Evolutionary conservation across 2,113 vertebrate genomes (phyloP).

Genomic region (Gavia stellata): DNA sequence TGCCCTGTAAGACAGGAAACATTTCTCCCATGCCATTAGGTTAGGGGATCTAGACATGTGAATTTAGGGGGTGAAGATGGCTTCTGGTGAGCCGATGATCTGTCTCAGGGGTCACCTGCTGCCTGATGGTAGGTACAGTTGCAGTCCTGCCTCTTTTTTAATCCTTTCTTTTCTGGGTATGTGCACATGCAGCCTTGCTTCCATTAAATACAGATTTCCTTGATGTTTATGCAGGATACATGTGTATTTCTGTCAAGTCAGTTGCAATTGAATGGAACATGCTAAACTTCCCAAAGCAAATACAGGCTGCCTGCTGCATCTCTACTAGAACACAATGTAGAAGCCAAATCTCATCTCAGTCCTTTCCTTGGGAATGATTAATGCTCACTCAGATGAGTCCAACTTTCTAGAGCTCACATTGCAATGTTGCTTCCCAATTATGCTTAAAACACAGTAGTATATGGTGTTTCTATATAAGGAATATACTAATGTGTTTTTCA

Average conservation of each 20-base stretch:
- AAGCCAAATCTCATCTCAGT: not conserved
- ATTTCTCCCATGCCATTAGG: not conserved
- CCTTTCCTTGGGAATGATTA: not conserved
- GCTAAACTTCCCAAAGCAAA: slow-evolving; percentile 26
- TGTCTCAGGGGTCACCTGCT: not conserved
- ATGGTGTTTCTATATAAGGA: not conserved
- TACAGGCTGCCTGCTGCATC: slow-evolving; percentile 6
- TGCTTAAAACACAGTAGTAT: not conserved
- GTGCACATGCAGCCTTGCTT: not conserved
- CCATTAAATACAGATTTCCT: not conserved
- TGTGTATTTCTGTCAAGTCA: not conserved
- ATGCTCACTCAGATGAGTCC: not conserved
- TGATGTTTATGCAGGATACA: not conserved
- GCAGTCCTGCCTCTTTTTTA: not conserved
- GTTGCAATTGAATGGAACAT: not conserved
- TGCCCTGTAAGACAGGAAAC: not conserved
- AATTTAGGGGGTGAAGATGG: not conserved
- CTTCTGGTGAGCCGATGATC: not conserved
- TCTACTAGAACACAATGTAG: not conserved
- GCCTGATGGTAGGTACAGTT: not conserved
- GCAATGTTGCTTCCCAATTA: not conserved
- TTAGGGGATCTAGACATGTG: not conserved
- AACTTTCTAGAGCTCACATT: not conserved
- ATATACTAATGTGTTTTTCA: not conserved
- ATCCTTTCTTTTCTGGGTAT: not conserved